Evolutionary conservation across 2,797 vertebrate genomes (phyloP), one percentile per base, ranked within the genome.

Genomic region (Clarias laeviceps): DNA sequence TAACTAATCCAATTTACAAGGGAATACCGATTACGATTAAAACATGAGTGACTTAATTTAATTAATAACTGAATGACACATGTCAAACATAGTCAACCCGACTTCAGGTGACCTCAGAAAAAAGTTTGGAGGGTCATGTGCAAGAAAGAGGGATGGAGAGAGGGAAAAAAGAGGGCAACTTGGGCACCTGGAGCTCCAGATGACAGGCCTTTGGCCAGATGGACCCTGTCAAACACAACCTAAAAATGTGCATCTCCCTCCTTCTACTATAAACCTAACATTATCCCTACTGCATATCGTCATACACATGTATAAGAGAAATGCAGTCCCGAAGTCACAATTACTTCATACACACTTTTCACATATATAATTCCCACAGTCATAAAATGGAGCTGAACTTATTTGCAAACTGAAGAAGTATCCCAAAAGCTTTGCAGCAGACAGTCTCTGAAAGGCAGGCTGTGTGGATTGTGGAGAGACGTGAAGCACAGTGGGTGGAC

Each of bases 111-210:
- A 89, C 88, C 87, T 88, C 82, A 88, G 89, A 89, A 90, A 93
- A 91, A 94, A 91, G 92, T 92, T 91, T 91, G 89, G 87, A 91
- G 88, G 89, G 88, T 82, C 89, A 89, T 93, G 91, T 92, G 80
- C 62, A 62, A 81, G 54, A 82, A 37, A n/a, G 81, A 66, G 84
- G 65, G 78, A 69, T 81, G 80, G 45, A 82, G 34, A 64, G 85
- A 66, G 82, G 69, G 76, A 73, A 83, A 84, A 87, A 81, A 87
- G 86, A 88, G 83, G 86, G 88, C 88, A 90, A 92, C 90, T 62
- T 89, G 93, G 93, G 95, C 95, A 95, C 95, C 95, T 95, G 94
- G 94, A 92, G 91, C 94, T 94, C 94, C 95, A 95, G 94, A 95
- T 95, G 95, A 95, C 93, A 91, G 90, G 91, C 90, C 92, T 82